These are phyloP conservation scores for Notoglanidium macrostoma DNA, from an alignment of 2,797 vertebrate species.

Conservation along the genomic window DNA sequence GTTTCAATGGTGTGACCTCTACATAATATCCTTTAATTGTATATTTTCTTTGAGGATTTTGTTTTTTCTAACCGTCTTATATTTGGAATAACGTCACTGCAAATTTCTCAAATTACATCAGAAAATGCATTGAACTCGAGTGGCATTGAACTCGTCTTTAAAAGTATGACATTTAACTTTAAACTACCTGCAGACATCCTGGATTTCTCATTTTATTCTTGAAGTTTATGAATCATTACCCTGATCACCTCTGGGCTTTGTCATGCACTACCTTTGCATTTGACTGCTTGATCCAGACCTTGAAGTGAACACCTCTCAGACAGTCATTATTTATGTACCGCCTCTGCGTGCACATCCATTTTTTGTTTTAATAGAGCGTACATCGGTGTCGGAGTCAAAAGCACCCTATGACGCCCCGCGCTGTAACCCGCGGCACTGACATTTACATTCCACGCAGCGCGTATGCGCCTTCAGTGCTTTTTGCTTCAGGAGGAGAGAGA, in stretches of 20 bases:
- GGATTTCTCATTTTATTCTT: constrained; percentile 23
- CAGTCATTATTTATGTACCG: constrained; percentile 26
- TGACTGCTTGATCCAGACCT: constrained; percentile 22
- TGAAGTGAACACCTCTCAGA: constrained; percentile 24
- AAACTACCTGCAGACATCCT: constrained; percentile 25
- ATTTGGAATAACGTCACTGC: neutral
- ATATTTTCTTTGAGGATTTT: neutral
- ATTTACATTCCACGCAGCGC: constrained; percentile 60
- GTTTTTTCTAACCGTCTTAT: neutral
- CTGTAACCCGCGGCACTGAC: constrained; percentile 48
- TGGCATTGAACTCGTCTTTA: neutral
- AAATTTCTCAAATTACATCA: neutral
- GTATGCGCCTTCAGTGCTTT: constrained; percentile 52
- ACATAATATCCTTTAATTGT: neutral
- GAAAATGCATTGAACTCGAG: neutral
- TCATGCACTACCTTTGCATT: constrained; percentile 7
- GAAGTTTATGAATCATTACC: constrained; percentile 32
- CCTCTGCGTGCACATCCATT: neutral
- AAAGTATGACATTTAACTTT: constrained; percentile 27
- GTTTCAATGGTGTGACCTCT: neutral
- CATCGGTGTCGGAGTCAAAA: constrained; percentile 36
- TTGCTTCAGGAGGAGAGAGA: constrained; percentile 50
- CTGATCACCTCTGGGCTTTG: constrained; percentile 37
- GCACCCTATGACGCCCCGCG: constrained; percentile 18
- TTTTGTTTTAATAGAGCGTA: constrained; percentile 19